Evolutionary conservation across 2,888 invertebrate species (phyloP), one percentile per base, ranked within the genome.

Genomic region (Conus canariensis): DNA sequence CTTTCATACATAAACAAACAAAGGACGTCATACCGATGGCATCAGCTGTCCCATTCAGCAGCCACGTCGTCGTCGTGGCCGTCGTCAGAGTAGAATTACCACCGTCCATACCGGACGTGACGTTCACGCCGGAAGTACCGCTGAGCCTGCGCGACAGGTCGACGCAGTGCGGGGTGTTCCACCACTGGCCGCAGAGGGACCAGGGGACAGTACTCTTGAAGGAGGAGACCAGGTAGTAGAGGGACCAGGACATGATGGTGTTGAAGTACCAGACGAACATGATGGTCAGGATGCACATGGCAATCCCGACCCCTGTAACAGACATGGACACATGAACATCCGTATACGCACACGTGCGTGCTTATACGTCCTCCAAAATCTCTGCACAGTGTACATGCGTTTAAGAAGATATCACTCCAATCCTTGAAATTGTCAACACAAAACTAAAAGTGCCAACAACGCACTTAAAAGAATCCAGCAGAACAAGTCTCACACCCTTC

Each of bases 181-280:
- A 91, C 59, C 83, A 87, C 56, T 90, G 88, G n/a, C 87, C 90
- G 74, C 91, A 91, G 9, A 88, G 58, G 22, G 91, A 77, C 91
- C 91, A 91, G 5, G 91, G 91, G 10, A 88, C 88, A 0, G 77
- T 85, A 5, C 85, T 74, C 59, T 74, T 74, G 74, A 90, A 74
- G 22, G 90, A 77, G 70, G 88, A 59, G 87, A 64, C 85, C 7
- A 88, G 16, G 83, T 88, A 91, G 64, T 90, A 80, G 16, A 90
- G 74, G 25, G 89, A 83, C 83, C 88, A 86, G 60, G 88, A 85
- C 67, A 91, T 85, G 70, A 91, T 90, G 83, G 89, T 90, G 67
- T 82, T 86, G 86, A 80, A 90, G 90, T 90, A 90, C 87, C 89
- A 91, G 9, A 83, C 30, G 25, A 85, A 45, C 45, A 91, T n/a